Conservation (phyloP, 2,113 vertebrate genomes). For the Daubentonia madagascariensis region DNA sequence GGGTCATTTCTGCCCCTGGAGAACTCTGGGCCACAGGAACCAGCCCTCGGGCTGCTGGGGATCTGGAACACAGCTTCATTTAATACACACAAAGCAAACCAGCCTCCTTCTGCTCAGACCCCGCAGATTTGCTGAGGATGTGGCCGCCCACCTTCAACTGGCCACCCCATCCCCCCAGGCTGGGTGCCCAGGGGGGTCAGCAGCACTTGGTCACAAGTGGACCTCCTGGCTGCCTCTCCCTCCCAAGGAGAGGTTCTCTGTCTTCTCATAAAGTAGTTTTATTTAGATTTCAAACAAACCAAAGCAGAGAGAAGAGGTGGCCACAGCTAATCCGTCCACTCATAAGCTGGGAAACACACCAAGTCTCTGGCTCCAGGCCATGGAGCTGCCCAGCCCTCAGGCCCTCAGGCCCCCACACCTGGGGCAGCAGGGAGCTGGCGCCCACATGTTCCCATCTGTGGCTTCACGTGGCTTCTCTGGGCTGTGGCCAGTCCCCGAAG, state of each 20-base stretch:
- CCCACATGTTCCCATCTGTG: not conserved
- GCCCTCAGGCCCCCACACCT: not conserved
- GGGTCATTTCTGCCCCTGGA: not conserved
- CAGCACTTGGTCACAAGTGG: not conserved
- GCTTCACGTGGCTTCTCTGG: not conserved
- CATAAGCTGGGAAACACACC: not conserved
- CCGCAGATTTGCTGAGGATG: too few relatives aligned
- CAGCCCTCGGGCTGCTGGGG: too few relatives aligned
- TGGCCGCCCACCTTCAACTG: too few relatives aligned
- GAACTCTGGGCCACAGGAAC: not conserved
- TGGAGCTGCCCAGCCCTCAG: not conserved
- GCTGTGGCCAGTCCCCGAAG: not conserved
- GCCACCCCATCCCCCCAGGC: too few relatives aligned
- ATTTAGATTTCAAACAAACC: constrained; percentile 82
- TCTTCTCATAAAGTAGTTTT: constrained; percentile 78
- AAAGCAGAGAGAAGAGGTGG: constrained; percentile 69
- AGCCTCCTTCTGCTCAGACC: not conserved
- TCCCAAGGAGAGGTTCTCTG: not conserved
- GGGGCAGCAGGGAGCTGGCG: not conserved
- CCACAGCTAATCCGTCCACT: not conserved
- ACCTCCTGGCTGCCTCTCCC: not conserved
- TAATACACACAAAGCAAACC: not conserved
- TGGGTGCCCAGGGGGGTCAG: too few relatives aligned
- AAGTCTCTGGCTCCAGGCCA: not conserved
- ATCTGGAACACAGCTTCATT: too few relatives aligned